phyloP scores from a whole-genome alignment of 2,113 vertebrate species.

The Burhinus oedicnemus region DNA sequence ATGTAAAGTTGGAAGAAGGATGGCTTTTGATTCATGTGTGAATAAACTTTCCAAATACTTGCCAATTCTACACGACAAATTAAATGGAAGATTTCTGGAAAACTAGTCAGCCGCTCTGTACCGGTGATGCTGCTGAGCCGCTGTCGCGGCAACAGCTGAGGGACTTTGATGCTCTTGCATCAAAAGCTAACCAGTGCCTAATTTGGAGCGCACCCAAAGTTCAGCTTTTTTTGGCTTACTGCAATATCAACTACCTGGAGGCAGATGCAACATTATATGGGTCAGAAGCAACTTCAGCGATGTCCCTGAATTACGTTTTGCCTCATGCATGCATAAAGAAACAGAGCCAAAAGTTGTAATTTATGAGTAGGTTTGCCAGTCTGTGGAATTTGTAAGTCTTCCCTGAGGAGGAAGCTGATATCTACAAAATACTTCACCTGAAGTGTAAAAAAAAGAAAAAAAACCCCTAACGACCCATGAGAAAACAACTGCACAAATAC shows the following conservation, averaged over 20 bases:
- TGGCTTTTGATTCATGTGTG: neutral
- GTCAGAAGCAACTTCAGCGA: neutral
- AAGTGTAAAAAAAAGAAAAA: neutral
- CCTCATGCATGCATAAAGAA: neutral
- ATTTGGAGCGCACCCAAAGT: neutral
- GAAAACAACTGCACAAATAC: neutral
- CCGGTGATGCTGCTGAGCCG: neutral
- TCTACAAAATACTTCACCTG: constrained; percentile 5
- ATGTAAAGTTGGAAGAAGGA: neutral
- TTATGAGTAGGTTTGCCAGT: constrained; percentile 1
- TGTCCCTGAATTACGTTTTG: neutral
- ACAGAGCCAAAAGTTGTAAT: neutral
- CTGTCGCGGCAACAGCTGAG: neutral
- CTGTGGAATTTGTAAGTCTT: neutral
- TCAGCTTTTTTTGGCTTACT: neutral
- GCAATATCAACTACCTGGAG: neutral
- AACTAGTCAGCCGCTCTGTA: neutral
- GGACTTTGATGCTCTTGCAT: neutral
- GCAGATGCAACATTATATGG: neutral
- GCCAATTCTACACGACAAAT: neutral
- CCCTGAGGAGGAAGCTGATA: constrained; percentile 16
- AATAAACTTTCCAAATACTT: neutral
- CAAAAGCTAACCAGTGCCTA: neutral
- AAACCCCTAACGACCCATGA: neutral
- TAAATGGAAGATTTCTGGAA: neutral